Evolutionary conservation across 2,797 vertebrate species (phyloP).

Genomic region (Vipera ursinii): DNA sequence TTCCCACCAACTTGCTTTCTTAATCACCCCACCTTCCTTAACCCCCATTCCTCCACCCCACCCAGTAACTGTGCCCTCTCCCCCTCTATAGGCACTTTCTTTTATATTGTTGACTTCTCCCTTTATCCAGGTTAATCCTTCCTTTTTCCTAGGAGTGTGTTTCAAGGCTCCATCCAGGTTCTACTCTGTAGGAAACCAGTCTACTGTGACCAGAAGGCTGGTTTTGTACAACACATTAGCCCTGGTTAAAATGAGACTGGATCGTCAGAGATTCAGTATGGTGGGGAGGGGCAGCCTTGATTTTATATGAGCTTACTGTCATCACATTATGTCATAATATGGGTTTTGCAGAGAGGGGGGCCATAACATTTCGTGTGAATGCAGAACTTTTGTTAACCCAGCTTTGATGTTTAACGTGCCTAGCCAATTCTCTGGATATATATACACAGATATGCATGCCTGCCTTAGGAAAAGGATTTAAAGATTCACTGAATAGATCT

Average conservation of each 20-base stretch:
- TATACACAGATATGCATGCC: background rate
- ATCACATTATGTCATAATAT: background rate
- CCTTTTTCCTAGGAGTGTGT: background rate
- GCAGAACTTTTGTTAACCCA: background rate
- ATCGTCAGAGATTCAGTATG: background rate
- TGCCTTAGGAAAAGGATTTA: background rate
- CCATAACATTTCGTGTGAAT: background rate
- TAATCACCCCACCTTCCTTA: background rate
- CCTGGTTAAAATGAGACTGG: background rate
- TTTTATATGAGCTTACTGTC: background rate
- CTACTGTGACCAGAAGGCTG: background rate
- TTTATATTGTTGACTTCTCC: background rate
- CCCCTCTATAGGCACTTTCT: background rate
- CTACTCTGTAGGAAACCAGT: background rate
- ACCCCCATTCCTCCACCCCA: too few relatives aligned
- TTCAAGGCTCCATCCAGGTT: background rate
- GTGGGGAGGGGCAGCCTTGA: background rate
- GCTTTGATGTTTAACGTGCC: background rate
- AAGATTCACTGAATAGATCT: background rate
- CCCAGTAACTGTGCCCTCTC: background rate
- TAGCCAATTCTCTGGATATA: background rate
- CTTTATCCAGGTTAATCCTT: background rate
- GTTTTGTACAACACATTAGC: background rate
- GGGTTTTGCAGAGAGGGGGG: background rate
- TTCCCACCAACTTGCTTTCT: background rate